These are phyloP conservation scores for Trachelus tabidus DNA, from an alignment of 2,888 invertebrate genomes.

Conservation along the genomic window DNA sequence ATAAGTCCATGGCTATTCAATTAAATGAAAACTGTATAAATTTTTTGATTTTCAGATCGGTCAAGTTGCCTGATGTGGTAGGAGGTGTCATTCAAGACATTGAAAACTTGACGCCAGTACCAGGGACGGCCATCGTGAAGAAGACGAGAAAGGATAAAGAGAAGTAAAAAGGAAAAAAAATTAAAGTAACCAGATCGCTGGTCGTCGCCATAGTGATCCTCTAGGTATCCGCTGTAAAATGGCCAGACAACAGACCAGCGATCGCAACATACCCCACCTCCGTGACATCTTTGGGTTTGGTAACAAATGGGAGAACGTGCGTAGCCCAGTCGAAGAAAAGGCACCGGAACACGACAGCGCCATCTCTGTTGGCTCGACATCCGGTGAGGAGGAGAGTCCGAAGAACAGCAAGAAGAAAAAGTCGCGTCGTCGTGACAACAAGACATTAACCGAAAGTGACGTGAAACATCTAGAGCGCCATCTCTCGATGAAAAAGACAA, in stretches of 20 bases:
- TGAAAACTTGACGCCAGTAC: background rate
- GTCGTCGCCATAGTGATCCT: background rate
- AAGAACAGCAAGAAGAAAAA: conserved; percentile 72
- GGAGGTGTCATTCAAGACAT: background rate
- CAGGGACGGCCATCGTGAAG: background rate
- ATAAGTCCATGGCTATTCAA: no score
- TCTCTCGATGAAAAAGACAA: conserved; percentile 88
- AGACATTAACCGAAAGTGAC: conserved; percentile 74
- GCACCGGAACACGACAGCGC: conserved; percentile 64
- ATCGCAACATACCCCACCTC: conserved; percentile 81
- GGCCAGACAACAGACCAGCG: conserved; percentile 70
- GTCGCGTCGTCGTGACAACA: conserved; percentile 75
- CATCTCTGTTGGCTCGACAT: conserved; percentile 64
- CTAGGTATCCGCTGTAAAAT: conserved; percentile 29
- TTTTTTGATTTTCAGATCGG: background rate
- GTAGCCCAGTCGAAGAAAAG: conserved; percentile 55
- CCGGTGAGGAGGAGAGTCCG: conserved; percentile 62
- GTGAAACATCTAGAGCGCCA: conserved; percentile 83
- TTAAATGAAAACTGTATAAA: background rate
- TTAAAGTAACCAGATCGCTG: background rate
- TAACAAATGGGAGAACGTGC: conserved; percentile 62
- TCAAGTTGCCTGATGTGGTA: background rate
- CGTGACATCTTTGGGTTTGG: conserved; percentile 79
- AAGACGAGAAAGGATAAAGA: conserved; percentile 7
- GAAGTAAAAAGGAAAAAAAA: background rate